Percentiles rank a stretch among this genome's conserved stretches.
Evolutionary conservation across 2,113 vertebrate genomes (phyloP).

Genomic region (Salvator merianae): DNA sequence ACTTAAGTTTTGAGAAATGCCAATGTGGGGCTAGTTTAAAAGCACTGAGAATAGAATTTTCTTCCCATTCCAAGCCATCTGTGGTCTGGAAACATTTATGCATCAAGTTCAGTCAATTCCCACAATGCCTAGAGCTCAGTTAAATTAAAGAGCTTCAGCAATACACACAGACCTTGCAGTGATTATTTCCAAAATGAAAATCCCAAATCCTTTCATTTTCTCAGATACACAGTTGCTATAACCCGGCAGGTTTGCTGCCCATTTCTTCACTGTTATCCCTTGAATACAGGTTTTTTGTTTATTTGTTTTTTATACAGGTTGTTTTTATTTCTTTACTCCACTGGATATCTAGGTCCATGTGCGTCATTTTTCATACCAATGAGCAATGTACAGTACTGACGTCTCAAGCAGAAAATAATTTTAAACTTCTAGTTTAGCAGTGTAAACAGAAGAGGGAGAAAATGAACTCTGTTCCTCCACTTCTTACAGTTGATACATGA

Average conservation of each 20-base stretch:
- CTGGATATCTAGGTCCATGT: conserved; percentile 44
- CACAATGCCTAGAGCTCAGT: not conserved
- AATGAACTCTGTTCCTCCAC: too few relatives aligned
- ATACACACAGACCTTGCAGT: not conserved
- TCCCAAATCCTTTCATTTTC: conserved; percentile 4
- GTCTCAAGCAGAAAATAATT: conserved; percentile 43
- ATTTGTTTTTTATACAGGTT: conserved; percentile 4
- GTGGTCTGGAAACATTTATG: not conserved
- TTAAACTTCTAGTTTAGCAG: conserved; percentile 48
- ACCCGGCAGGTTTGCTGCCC: not conserved
- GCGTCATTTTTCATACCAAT: conserved; percentile 43
- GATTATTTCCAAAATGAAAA: conserved; percentile 6
- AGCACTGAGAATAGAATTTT: not conserved
- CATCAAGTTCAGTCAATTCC: not conserved
- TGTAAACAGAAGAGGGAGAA: too few relatives aligned
- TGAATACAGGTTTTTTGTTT: not conserved
- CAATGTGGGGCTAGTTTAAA: not conserved
- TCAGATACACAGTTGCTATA: conserved; percentile 6
- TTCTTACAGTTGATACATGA: too few relatives aligned
- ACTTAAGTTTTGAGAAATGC: too few relatives aligned
- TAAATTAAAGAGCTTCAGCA: not conserved
- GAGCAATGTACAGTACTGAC: conserved; percentile 48
- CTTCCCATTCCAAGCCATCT: not conserved
- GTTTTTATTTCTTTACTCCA: conserved; percentile 19
- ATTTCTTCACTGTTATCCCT: not conserved